Conservation (phyloP, 2,888 invertebrate species). For the Drosophila colorata region DNA sequence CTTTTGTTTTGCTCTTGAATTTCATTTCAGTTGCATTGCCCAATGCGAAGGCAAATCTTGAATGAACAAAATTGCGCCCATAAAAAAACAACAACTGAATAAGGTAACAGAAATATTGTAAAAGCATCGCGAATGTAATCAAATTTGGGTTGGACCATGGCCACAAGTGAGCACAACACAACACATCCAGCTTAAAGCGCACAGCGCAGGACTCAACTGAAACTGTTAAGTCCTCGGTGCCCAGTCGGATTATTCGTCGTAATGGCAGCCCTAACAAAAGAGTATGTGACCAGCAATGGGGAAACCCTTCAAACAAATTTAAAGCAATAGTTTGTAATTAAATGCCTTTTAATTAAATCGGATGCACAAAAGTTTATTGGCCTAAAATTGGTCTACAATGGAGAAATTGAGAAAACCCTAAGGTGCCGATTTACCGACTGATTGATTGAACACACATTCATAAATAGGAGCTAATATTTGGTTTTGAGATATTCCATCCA, state of each 20-base stretch:
- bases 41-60: conserved; percentile 38
- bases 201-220: background rate
- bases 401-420: background rate
- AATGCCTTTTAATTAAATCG: conserved; percentile 5
- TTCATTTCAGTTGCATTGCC: conserved; percentile 43
- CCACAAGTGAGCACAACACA: conserved; percentile 21
- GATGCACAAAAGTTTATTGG: background rate
- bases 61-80: conserved; percentile 12
- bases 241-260: conserved; percentile 25
- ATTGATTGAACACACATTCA: background rate
- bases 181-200: conserved; percentile 10
- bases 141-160: conserved; percentile 40
- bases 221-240: conserved; percentile 4
- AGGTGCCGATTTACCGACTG: background rate
- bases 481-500: too few relatives aligned
- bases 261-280: conserved; percentile 22
- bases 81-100: conserved; percentile 45
- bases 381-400: background rate
- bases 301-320: conserved; percentile 14
- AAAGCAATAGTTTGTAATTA: conserved; percentile 12
- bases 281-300: background rate
- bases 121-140: conserved; percentile 46
- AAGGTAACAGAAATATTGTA: conserved; percentile 38
- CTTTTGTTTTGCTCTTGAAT: conserved; percentile 58
- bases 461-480: too few relatives aligned